Conservation (phyloP, 2,113 vertebrate genomes). For the Lophotis ruficrista region DNA sequence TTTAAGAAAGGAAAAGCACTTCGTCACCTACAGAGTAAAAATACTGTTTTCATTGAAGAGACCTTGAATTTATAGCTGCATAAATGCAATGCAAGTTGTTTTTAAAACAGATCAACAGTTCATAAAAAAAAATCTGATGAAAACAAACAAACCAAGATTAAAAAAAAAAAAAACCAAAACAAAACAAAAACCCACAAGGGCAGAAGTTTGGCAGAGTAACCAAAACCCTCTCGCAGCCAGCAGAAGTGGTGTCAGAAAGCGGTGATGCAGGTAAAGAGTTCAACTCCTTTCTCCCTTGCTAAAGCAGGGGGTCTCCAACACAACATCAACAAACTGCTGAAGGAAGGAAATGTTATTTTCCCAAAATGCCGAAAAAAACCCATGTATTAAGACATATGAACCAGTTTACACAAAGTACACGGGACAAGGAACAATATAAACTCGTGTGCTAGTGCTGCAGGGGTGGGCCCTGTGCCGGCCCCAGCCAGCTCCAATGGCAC, state of each 20-base stretch:
- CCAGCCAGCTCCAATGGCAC: too few relatives aligned
- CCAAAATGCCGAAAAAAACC: too few relatives aligned
- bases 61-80: not conserved
- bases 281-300: not conserved
- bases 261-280: not conserved
- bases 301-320: not conserved
- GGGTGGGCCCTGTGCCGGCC: too few relatives aligned
- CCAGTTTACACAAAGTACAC: not conserved
- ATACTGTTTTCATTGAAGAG: not conserved
- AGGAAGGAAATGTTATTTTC: not conserved
- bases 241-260: accelerated
- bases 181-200: not conserved
- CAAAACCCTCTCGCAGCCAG: too few relatives aligned
- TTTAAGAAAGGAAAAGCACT: not conserved
- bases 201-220: not conserved
- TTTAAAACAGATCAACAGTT: not conserved
- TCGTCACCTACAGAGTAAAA: not conserved
- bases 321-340: accelerated
- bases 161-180: too few relatives aligned
- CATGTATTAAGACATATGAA: accelerated
- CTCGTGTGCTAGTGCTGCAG: accelerated
- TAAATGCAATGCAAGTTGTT: not conserved
- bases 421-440: not conserved
- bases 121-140: not conserved
- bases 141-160: not conserved